Conservation (phyloP, 2,113 vertebrate genomes). For the Neomonachus schauinslandi region DNA sequence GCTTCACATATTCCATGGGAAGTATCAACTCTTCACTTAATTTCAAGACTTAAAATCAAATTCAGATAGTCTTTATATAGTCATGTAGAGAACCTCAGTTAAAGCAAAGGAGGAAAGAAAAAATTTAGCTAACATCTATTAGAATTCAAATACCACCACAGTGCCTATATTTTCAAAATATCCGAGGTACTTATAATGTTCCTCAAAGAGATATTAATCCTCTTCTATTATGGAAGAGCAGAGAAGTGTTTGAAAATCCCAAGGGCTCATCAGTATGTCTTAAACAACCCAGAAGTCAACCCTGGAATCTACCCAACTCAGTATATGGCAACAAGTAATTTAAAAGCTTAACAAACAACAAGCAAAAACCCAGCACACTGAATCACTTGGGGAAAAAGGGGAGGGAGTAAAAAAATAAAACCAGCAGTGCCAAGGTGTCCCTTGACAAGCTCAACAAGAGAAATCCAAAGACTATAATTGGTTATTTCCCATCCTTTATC, state of each 20-base stretch:
- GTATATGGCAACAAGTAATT: constrained; percentile 11
- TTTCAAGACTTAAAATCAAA: constrained; percentile 47
- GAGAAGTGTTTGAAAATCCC: neutral
- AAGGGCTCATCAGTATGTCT: neutral
- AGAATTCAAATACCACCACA: constrained; percentile 49
- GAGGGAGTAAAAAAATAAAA: constrained; percentile 15
- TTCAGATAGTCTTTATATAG: neutral
- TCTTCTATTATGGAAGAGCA: constrained; percentile 24
- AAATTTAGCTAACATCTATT: constrained; percentile 6
- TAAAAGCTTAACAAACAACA: constrained; percentile 16
- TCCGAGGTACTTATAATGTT: constrained; percentile 34
- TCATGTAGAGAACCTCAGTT: neutral
- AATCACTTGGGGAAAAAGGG: neutral
- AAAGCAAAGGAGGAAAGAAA: constrained; percentile 11
- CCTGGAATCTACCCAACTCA: neutral
- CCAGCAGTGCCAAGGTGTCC: neutral
- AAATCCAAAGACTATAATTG: neutral
- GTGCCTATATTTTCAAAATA: constrained; percentile 2
- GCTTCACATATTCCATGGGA: neutral
- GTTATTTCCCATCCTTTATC: constrained; percentile 12
- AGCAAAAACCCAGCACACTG: constrained; percentile 18
- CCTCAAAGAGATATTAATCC: constrained; percentile 53
- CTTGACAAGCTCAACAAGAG: constrained; percentile 20
- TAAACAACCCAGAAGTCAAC: neutral
- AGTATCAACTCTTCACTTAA: constrained; percentile 32